Percentiles rank a stretch among this genome's conserved stretches.
These are phyloP conservation scores for Trididemnum clinides DNA, from an alignment of 23 tunicate species.

Conservation along the genomic window DNA sequence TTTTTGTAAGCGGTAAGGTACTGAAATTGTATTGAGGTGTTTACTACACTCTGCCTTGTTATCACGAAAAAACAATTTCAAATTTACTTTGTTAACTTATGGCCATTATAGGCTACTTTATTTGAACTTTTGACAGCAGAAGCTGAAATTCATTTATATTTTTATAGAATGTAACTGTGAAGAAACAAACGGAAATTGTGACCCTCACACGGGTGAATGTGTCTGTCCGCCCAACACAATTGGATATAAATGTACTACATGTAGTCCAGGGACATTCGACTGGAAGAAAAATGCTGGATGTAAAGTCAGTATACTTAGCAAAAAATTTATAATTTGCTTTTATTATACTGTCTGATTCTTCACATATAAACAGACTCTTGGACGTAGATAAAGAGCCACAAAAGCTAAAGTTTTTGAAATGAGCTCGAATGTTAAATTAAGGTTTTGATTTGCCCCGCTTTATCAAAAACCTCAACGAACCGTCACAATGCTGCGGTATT, in stretches of 20 bases:
- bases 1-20: too few relatives aligned
- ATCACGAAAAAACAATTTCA: neutral
- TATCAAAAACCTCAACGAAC: too few relatives aligned
- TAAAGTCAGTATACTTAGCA: slow-evolving; percentile 40
- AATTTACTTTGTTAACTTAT: neutral
- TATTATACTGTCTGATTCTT: neutral
- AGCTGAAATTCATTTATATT: too few relatives aligned
- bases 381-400: too few relatives aligned
- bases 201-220: slow-evolving; percentile 66
- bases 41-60: too few relatives aligned
- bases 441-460: too few relatives aligned
- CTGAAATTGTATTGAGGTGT: too few relatives aligned
- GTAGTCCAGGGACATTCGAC: slow-evolving; percentile 51
- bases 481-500: slow-evolving; percentile 66
- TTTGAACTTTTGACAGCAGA: too few relatives aligned
- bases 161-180: slow-evolving; percentile 68
- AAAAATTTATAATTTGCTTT: neutral
- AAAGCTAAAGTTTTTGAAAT: too few relatives aligned
- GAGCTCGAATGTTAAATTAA: too few relatives aligned
- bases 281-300: slow-evolving; percentile 64
- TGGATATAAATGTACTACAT: slow-evolving; percentile 55
- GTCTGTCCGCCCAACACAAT: slow-evolving; percentile 76
- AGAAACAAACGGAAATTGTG: slow-evolving; percentile 79
- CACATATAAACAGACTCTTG: too few relatives aligned
- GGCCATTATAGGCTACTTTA: too few relatives aligned